phyloP scores from a whole-genome alignment of 1,140 invertebrate species.

The Portunus trituberculatus region DNA sequence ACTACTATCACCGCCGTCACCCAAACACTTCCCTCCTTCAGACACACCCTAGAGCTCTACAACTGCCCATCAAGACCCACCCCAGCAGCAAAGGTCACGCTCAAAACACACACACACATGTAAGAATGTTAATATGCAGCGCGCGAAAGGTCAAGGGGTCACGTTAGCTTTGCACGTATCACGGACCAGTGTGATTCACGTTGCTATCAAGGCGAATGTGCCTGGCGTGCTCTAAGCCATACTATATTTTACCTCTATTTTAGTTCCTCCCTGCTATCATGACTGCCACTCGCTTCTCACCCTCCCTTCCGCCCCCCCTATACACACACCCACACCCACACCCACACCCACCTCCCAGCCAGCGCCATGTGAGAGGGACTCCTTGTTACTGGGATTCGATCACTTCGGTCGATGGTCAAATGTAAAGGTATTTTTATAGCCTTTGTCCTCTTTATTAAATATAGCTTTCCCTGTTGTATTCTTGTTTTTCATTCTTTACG shows the following conservation, averaged over 20 bases:
- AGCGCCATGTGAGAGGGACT: not conserved
- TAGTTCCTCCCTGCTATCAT: not conserved
- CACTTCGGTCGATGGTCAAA: not conserved
- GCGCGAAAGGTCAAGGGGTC: not conserved
- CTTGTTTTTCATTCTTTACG: not conserved
- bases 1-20: not conserved
- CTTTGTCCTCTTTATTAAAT: too few species aligned
- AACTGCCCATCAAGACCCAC: not conserved
- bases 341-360: not conserved
- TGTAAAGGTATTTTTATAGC: not conserved
- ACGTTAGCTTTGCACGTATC: not conserved
- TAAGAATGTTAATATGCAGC: conserved; percentile 2
- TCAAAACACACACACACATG: conserved; percentile 8
- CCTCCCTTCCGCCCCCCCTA: not conserved
- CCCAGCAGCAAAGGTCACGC: not conserved
- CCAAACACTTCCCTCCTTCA: not conserved
- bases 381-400: not conserved
- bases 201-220: not conserved
- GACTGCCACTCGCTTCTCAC: not conserved
- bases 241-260: not conserved
- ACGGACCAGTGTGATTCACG: not conserved
- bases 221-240: not conserved
- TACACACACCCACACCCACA: not conserved
- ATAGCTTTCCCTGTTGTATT: not conserved
- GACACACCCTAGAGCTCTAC: not conserved